These are phyloP conservation scores for Himalopsyche anomala DNA, from an alignment of 2,888 invertebrate species.

Conservation along the genomic window DNA sequence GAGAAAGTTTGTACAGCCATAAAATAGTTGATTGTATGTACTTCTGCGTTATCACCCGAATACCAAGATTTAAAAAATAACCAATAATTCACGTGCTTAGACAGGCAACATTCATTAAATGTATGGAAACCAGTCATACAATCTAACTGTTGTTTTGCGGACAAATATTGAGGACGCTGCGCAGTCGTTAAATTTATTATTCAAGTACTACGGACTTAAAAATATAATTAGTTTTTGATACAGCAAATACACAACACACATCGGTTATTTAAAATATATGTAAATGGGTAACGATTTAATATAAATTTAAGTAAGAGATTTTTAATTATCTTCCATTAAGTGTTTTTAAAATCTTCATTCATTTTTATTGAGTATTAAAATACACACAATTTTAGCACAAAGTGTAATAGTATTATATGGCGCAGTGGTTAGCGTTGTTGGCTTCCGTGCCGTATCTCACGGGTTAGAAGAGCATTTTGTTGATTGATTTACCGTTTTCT, in stretches of 20 bases:
- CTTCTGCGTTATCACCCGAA: neutral
- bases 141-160: constrained; percentile 39
- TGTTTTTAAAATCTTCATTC: neutral
- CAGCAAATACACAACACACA: neutral
- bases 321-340: constrained; percentile 9
- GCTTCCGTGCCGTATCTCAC: no score
- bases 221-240: constrained; percentile 9
- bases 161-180: constrained; percentile 9
- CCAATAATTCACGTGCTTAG: constrained; percentile 36
- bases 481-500: no score
- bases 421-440: no score
- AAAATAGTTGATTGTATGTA: constrained; percentile 6
- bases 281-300: neutral
- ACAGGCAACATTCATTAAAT: constrained; percentile 21
- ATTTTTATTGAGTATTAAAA: no score
- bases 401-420: no score
- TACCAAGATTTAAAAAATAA: neutral
- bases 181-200: neutral
- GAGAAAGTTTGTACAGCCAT: constrained; percentile 2
- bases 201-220: neutral
- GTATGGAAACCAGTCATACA: constrained; percentile 31
- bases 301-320: constrained; percentile 10
- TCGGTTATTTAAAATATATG: neutral
- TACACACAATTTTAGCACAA: no score
- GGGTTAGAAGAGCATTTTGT: no score